Conservation (phyloP, 2,888 invertebrate species). For the Nomada ruficornis region DNA sequence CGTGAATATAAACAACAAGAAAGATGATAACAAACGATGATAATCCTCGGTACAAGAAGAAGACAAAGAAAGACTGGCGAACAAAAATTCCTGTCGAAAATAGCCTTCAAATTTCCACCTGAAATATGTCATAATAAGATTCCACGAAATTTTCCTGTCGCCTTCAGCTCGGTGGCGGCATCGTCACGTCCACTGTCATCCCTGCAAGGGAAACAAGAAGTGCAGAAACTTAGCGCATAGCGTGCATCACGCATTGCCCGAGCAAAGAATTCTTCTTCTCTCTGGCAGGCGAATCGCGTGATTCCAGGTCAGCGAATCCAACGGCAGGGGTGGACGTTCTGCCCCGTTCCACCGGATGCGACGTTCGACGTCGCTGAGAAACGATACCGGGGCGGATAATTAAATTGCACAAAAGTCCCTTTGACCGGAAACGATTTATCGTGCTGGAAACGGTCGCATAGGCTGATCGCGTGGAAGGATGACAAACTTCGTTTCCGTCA, state of each 20-base stretch:
- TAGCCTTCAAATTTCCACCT: too few relatives aligned
- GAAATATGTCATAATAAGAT: too few relatives aligned
- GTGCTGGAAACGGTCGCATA: slow-evolving; percentile 20
- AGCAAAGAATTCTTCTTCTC: slow-evolving; percentile 8
- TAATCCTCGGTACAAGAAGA: too few relatives aligned
- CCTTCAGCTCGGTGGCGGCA: too few relatives aligned
- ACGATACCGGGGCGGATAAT: slow-evolving; percentile 54
- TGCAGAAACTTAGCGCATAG: background rate
- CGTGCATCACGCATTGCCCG: too few relatives aligned
- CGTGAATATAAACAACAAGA: too few relatives aligned
- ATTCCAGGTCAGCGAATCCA: slow-evolving; percentile 62
- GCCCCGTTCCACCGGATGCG: background rate
- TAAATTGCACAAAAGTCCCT: slow-evolving; percentile 59
- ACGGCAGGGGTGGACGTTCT: slow-evolving; percentile 27
- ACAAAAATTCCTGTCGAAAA: too few relatives aligned
- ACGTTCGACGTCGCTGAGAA: slow-evolving; percentile 12
- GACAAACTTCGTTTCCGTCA: slow-evolving; percentile 46
- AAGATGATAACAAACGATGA: too few relatives aligned
- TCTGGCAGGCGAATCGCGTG: slow-evolving; percentile 24
- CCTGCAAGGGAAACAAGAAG: background rate
- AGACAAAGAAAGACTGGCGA: too few relatives aligned
- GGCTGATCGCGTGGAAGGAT: slow-evolving; percentile 23
- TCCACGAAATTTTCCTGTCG: too few relatives aligned
- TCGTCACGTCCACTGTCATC: too few relatives aligned
- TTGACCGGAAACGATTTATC: slow-evolving; percentile 36